Evolutionary conservation across 2,888 invertebrate species (phyloP), one percentile per base, ranked within the genome.

Genomic region (Leucophora obtusa): DNA sequence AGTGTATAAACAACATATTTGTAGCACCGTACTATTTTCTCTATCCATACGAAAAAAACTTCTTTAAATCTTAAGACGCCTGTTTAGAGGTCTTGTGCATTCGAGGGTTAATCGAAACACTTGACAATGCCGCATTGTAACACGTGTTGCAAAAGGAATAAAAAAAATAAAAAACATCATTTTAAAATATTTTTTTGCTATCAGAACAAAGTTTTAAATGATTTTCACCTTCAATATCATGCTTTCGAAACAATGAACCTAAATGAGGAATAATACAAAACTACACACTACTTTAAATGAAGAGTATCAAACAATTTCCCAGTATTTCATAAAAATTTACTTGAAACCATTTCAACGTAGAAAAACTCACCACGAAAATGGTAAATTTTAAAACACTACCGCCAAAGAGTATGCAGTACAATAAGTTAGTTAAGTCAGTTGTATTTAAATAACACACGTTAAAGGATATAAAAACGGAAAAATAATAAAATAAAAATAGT

Each of bases 391-490:
- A 3, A 18, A 60, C 69, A 70, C 59, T 62, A 81, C 60, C 73
- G 81, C 81, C 77, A 70, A 66, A 66, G 77, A 62, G 70, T 74
- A 81, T 73, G 60, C 77, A 74, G 56, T 66, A 74, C 4, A 59
- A 38, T 51, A 43, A n/a, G 66, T 51, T 33, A 53, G 28, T 33
- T 28, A 58, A 51, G 56, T 77, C 35, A 81, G 81, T 81, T 77
- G 35, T 70, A 58, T 60, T 74, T 66, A 70, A 66, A 66, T 33
- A 60, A 38, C 76, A 15, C 51, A 70, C 60, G 77, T 18, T 9
- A 53, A 70, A 33, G 43, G 60, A 73, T 6, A 60, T 50, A 14
- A 76, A 60, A 50, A 58, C 73, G 73, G 77, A 62, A 24, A 70
- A 28, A 51, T 2, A 15, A 2, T n/a, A 54, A 58, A 8, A n/a